Evolutionary conservation across 1,140 invertebrate species (phyloP).

Genomic region (Drosophila nasuta): DNA sequence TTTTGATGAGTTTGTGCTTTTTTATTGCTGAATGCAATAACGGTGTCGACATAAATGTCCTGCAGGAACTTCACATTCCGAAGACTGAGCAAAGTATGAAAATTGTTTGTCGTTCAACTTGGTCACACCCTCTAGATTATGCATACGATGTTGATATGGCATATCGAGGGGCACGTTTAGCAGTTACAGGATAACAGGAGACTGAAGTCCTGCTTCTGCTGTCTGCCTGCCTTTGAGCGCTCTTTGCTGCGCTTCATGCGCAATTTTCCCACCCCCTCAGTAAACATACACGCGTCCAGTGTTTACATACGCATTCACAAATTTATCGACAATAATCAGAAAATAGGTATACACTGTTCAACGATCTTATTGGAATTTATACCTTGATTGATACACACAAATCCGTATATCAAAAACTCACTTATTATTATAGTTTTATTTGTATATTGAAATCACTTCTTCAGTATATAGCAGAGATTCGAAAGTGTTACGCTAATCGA

Average conservation of each 20-base stretch:
- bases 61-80: slow-evolving; percentile 81
- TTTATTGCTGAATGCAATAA: slow-evolving; percentile 45
- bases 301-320: slow-evolving; percentile 5
- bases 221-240: background rate
- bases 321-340: background rate
- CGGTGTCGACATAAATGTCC: slow-evolving; percentile 60
- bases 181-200: slow-evolving; percentile 67
- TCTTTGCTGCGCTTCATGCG: slow-evolving; percentile 25
- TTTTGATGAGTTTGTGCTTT: background rate
- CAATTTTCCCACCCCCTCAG: slow-evolving; percentile 44
- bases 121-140: slow-evolving; percentile 82
- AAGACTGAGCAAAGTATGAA: slow-evolving; percentile 84
- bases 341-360: slow-evolving; percentile 29
- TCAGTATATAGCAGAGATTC: no score
- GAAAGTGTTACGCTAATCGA: no score
- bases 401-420: no score
- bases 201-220: slow-evolving; percentile 34
- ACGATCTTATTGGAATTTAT: slow-evolving; percentile 4
- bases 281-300: slow-evolving; percentile 16
- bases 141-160: slow-evolving; percentile 63
- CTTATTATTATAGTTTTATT: no score
- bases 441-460: no score
- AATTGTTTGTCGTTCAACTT: slow-evolving; percentile 83
- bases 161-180: slow-evolving; percentile 38
- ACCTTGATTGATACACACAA: no score